phyloP scores from a whole-genome alignment of 1,140 invertebrate species.

The Eriosoma lanigerum region DNA sequence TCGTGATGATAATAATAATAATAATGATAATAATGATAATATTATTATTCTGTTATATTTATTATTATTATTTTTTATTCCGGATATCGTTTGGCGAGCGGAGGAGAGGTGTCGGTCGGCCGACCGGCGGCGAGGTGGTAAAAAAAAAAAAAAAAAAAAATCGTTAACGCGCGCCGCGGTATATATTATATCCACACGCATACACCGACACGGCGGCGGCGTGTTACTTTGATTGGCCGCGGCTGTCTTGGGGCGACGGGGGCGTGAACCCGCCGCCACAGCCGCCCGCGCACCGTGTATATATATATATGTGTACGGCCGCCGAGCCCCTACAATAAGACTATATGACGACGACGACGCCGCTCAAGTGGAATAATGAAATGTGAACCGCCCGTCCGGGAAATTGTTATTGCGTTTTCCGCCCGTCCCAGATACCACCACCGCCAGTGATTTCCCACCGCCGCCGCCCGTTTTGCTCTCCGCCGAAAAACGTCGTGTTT shows the following conservation, averaged over 20 bases:
- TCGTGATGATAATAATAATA: too few species aligned
- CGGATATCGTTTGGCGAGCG: neutral
- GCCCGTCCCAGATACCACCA: neutral
- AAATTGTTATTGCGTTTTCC: conserved; percentile 52
- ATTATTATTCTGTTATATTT: too few species aligned
- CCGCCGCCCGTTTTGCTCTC: conserved; percentile 29
- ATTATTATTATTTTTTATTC: neutral
- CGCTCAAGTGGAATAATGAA: conserved; percentile 47
- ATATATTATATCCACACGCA: conserved; percentile 47
- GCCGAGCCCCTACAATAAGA: neutral
- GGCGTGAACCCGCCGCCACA: conserved; percentile 39
- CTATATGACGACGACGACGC: neutral
- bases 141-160: conserved; percentile 49
- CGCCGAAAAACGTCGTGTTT: conserved; percentile 47
- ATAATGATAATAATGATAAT: too few species aligned
- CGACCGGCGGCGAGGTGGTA: neutral
- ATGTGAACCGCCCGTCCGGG: conserved; percentile 49
- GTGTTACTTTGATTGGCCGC: conserved; percentile 49
- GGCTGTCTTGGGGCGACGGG: conserved; percentile 43
- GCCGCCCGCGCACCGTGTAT: neutral
- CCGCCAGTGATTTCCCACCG: conserved; percentile 34
- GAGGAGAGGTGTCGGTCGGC: neutral
- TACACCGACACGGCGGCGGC: conserved; percentile 47
- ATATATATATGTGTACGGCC: too few species aligned
- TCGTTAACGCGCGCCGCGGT: conserved; percentile 41